Base-by-base conservation (phyloP, 1,140 invertebrate species). In the Tetragnatha versicolor region DNA sequence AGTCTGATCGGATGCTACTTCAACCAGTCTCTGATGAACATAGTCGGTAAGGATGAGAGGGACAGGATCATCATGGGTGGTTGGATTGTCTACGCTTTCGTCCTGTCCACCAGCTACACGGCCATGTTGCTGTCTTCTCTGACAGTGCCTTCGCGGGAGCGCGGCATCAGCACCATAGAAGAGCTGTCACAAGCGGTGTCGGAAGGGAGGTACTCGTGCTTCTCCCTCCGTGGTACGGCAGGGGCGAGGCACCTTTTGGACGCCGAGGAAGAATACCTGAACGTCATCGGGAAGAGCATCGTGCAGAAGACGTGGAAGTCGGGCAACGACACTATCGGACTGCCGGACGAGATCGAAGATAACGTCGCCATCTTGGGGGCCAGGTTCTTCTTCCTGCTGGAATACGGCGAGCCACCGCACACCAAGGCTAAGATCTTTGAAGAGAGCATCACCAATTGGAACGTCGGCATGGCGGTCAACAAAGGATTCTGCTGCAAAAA, bases 401-500 rank as follows among this genome's bases (percentile, higher is more conserved):
- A 70, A 55, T 70, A 70, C 55, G 68, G 68, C 1, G 47, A 37
- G 22, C 9, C 33, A 37, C 68, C 68, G 29, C 27, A 37, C 20
- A 55, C 35, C 3, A 37, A 12, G 9, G 55, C 53, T 7, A 27
- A 53, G 4, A 39, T 70, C 27, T 70, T 70, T 17, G 33, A 70
- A 55, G 68, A 70, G 27, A 31, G 31, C 3, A 14, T 53, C n/a
- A 4, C 20, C 7, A 53, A 22, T 17, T 70, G 33, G 33, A 70
- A 55, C 12, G 25, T 70, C 6, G 68, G 47, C n/a, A 35, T 70
- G 14, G 68, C 68, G 4, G 68, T 70, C 14, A 70, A 25, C 14
- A 70, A 70, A 55, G 31, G 29, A 4, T 70, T 70, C 17, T 70
- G 68, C 9, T 70, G 68, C 10, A 70, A 70, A 27, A 20, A 53